Percentiles rank a stretch among this genome's conserved stretches.
These are phyloP conservation scores for Scaptomyza polygonia DNA, from an alignment of 2,888 invertebrate genomes.

Conservation along the genomic window DNA sequence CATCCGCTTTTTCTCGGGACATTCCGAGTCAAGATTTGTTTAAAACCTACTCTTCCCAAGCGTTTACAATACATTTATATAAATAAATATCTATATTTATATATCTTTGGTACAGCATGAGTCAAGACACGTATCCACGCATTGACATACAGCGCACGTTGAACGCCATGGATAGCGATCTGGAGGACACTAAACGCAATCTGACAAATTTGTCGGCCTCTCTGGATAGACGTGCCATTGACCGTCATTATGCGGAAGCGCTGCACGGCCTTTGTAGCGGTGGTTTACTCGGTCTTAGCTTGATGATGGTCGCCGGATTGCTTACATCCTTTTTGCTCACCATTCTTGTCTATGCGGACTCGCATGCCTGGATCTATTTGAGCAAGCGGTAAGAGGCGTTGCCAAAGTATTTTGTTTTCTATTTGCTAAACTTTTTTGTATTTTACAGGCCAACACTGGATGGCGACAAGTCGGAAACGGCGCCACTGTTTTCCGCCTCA, in stretches of 20 bases:
- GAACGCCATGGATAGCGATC: constrained; percentile 82
- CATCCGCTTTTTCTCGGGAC: too few relatives aligned
- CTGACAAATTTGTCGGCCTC: constrained; percentile 86
- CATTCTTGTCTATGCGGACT: constrained; percentile 96
- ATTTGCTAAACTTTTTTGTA: too few relatives aligned
- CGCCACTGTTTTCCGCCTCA: constrained; percentile 83
- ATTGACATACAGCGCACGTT: constrained; percentile 82
- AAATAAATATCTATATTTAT: not conserved
- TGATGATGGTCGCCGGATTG: constrained; percentile 94
- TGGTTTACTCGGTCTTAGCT: constrained; percentile 91
- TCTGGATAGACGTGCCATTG: constrained; percentile 92
- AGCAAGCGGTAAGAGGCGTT: constrained; percentile 89
- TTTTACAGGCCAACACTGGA: constrained; percentile 79
- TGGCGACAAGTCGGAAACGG: constrained; percentile 84
- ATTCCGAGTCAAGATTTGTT: too few relatives aligned
- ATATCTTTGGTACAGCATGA: constrained; percentile 74
- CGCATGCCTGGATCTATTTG: constrained; percentile 98
- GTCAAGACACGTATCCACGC: constrained; percentile 83
- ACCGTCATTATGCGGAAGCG: constrained; percentile 92
- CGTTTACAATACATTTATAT: too few relatives aligned
- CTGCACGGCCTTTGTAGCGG: constrained; percentile 92
- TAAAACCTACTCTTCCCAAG: too few relatives aligned
- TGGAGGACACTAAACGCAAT: constrained; percentile 83
- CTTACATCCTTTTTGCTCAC: constrained; percentile 95
- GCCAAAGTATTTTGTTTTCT: not conserved